These are phyloP conservation scores for Silurus asotus DNA, from an alignment of 2,113 vertebrate genomes.

Conservation along the genomic window DNA sequence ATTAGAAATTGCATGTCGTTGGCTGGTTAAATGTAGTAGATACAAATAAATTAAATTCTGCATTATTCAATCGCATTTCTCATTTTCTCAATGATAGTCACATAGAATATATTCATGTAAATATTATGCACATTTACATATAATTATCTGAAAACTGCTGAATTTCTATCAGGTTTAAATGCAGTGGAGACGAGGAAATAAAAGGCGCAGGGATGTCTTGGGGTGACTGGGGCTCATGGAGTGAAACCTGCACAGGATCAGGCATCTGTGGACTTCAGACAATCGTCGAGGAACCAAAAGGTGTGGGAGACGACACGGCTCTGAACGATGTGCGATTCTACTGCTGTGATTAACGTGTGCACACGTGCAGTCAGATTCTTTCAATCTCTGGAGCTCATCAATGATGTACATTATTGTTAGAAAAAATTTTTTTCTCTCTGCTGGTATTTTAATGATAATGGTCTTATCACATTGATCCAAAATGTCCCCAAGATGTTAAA, in stretches of 20 bases:
- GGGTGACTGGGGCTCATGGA: conserved; percentile 51
- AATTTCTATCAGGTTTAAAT: conserved; percentile 46
- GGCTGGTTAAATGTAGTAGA: background rate
- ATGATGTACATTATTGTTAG: background rate
- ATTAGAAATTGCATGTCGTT: background rate
- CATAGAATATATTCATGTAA: background rate
- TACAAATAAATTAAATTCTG: background rate
- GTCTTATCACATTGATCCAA: background rate
- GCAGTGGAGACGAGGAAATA: conserved; percentile 33
- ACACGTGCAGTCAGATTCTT: background rate
- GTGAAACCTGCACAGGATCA: conserved; percentile 31
- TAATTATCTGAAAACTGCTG: background rate
- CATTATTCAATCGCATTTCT: background rate
- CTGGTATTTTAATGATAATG: background rate
- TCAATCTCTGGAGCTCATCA: background rate
- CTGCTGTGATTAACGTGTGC: conserved; percentile 43
- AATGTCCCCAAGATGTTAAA: background rate
- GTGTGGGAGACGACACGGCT: conserved; percentile 45
- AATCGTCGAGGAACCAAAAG: conserved; percentile 44
- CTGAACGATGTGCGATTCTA: conserved; percentile 46
- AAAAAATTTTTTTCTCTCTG: background rate
- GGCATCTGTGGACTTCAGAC: conserved; percentile 53
- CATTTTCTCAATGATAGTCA: background rate
- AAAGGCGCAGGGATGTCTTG: conserved; percentile 36
- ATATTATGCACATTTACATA: background rate